These are phyloP conservation scores for Chloroceryle amazona DNA, from an alignment of 2,797 vertebrate genomes.

Conservation along the genomic window DNA sequence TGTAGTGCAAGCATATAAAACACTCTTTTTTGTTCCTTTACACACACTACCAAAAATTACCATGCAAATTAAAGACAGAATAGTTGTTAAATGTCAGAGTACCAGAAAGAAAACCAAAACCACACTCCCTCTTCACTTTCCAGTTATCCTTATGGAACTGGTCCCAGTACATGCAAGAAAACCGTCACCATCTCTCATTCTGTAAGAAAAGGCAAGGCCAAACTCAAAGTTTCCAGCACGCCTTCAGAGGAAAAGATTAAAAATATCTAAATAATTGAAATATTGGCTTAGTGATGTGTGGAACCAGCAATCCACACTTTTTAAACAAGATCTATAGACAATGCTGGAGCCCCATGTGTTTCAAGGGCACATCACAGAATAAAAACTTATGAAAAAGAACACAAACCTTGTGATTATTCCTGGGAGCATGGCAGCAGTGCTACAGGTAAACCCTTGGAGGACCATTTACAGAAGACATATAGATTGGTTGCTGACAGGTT, in stretches of 20 bases:
- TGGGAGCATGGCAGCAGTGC: conserved; percentile 75
- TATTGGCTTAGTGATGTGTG: neutral
- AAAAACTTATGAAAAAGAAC: conserved; percentile 48
- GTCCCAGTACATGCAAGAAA: neutral
- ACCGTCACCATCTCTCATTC: neutral
- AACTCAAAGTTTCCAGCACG: neutral
- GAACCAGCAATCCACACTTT: neutral
- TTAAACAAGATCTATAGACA: neutral
- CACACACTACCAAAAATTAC: neutral
- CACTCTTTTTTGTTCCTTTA: neutral
- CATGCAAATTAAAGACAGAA: neutral
- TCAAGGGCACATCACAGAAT: neutral
- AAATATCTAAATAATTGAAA: neutral
- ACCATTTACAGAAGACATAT: conserved; percentile 73
- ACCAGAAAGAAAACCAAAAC: neutral
- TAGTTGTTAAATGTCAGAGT: neutral
- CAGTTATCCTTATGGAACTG: neutral
- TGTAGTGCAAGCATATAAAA: neutral
- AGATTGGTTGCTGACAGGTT: conserved; percentile 63
- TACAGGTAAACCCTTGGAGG: conserved; percentile 72
- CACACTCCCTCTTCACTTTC: neutral
- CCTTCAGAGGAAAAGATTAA: neutral
- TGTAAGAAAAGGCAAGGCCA: neutral
- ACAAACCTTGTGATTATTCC: conserved; percentile 77
- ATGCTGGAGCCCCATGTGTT: neutral